A percentile compares a stretch with the other conserved stretches of the same genome.
Conservation (phyloP, 2,113 vertebrate species). For the Eublepharis macularius region DNA sequence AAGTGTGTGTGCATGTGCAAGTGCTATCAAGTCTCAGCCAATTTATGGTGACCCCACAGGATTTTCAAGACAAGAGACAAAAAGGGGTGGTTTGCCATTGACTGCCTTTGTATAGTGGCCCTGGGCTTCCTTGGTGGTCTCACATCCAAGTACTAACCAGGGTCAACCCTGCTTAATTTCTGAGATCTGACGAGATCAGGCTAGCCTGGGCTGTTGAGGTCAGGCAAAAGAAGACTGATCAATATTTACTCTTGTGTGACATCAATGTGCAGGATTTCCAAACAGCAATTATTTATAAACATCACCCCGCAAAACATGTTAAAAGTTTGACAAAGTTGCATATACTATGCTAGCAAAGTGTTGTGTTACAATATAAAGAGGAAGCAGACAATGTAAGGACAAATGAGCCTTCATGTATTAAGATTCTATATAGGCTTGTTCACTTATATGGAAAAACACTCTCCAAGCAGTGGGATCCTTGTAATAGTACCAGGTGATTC, state of each 20-base stretch:
- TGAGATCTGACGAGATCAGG: too few relatives aligned
- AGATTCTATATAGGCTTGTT: constrained; percentile 64
- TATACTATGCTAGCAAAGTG: constrained; percentile 45
- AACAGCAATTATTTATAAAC: constrained; percentile 5
- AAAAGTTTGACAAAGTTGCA: constrained; percentile 48
- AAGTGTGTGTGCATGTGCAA: too few relatives aligned
- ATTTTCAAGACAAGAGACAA: too few relatives aligned
- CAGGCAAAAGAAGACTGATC: constrained; percentile 29
- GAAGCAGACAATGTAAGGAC: too few relatives aligned
- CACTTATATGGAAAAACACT: constrained; percentile 54
- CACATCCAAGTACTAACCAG: too few relatives aligned
- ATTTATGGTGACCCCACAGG: too few relatives aligned
- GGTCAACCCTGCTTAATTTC: too few relatives aligned
- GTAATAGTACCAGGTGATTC: constrained; percentile 38
- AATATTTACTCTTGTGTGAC: constrained; percentile 23
- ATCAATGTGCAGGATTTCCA: constrained; percentile 23
- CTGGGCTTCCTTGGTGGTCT: too few relatives aligned
- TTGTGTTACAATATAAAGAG: constrained; percentile 34
- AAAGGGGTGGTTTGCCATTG: too few relatives aligned
- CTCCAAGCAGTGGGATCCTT: constrained; percentile 52
- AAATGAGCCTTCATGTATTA: constrained; percentile 60
- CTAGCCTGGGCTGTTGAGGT: too few relatives aligned
- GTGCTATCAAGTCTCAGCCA: too few relatives aligned
- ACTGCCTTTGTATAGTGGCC: too few relatives aligned
- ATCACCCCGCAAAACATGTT: constrained; percentile 38